phyloP scores from a whole-genome alignment of 2,113 vertebrate genomes.

The Smithornis capensis region DNA sequence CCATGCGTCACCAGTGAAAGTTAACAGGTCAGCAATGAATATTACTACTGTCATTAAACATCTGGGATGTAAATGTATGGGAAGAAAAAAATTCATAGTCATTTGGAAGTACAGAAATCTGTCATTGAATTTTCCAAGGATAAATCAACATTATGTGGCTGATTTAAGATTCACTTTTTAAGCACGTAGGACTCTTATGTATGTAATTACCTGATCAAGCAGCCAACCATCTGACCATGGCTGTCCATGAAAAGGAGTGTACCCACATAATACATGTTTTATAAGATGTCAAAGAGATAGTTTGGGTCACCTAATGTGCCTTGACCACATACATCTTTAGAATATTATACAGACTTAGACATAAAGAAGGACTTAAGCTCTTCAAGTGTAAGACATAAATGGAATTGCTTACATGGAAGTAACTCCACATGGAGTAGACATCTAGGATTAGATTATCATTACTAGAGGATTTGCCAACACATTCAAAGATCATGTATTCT shows the following conservation, averaged over 20 bases:
- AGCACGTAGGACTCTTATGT: neutral
- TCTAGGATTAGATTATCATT: neutral
- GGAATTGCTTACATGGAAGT: neutral
- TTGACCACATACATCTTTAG: rapidly evolving
- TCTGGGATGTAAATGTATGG: neutral
- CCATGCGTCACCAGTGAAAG: neutral
- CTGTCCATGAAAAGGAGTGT: neutral
- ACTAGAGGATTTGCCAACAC: neutral
- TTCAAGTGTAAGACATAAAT: neutral
- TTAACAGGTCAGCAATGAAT: neutral
- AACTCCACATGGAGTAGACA: neutral
- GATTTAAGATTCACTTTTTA: neutral
- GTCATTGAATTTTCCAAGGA: neutral
- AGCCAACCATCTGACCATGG: neutral
- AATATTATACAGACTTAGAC: neutral
- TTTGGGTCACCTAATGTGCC: neutral
- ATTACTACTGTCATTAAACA: neutral
- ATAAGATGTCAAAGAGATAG: neutral
- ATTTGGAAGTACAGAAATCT: neutral
- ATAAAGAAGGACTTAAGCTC: neutral
- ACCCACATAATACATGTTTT: neutral
- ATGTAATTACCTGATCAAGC: neutral
- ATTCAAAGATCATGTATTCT: neutral
- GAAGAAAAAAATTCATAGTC: neutral
- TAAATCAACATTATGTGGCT: neutral